phyloP scores from a whole-genome alignment of 2,113 vertebrate genomes.

The Miniopterus natalensis region DNA sequence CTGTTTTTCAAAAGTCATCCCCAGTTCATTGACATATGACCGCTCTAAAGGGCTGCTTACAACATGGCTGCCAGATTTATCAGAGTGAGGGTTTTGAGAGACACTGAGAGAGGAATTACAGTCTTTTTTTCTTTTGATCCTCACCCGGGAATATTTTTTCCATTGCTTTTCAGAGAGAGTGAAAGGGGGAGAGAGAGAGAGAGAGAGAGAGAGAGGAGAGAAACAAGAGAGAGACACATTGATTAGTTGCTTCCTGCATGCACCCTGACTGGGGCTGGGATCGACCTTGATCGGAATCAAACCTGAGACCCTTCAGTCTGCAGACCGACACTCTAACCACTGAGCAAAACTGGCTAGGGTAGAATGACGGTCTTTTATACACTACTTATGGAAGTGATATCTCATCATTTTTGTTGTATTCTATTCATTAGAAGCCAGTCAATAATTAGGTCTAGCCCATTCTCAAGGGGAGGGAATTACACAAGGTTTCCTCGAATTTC shows the following conservation, averaged over 20 bases:
- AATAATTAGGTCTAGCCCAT: not conserved
- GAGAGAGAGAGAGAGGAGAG: too few species aligned
- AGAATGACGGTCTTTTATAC: not conserved
- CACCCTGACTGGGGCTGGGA: too few species aligned
- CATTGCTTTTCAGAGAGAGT: too few species aligned
- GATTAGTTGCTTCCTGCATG: too few species aligned
- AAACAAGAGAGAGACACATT: too few species aligned
- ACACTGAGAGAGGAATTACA: not conserved
- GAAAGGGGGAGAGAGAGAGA: too few species aligned
- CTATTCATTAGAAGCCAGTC: not conserved
- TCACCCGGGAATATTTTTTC: too few species aligned
- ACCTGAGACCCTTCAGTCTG: too few species aligned
- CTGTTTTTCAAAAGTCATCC: not conserved
- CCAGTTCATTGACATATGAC: not conserved
- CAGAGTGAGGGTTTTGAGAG: not conserved
- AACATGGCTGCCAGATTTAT: not conserved
- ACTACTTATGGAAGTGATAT: not conserved
- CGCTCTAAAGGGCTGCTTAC: not conserved
- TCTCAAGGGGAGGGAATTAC: not conserved
- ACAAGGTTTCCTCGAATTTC: slow-evolving; percentile 17
- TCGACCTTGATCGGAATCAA: too few species aligned
- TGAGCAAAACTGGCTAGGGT: too few species aligned
- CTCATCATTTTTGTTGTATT: not conserved
- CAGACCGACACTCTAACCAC: too few species aligned
- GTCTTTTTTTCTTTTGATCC: not conserved